Evolutionary conservation across 2,113 vertebrate genomes (phyloP).

Genomic region (Petromus typicus): DNA sequence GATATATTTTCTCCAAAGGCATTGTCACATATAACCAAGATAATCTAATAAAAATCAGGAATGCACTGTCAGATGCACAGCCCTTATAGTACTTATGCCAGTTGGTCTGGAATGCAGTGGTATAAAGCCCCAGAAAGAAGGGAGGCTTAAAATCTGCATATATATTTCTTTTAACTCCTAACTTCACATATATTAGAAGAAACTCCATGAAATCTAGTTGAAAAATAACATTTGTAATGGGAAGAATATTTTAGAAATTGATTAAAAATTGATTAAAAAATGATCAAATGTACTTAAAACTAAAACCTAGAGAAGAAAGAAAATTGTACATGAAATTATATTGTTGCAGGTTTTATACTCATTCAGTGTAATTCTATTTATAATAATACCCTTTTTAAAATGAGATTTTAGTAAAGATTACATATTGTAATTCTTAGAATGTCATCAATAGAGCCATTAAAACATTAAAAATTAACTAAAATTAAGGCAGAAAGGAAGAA

Average conservation of each 20-base stretch:
- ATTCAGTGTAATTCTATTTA: not conserved
- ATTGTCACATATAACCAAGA: not conserved
- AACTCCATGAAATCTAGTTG: not conserved
- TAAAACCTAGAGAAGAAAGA: not conserved
- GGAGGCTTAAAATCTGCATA: not conserved
- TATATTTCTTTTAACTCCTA: not conserved
- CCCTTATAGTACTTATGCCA: not conserved
- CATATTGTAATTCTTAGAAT: not conserved
- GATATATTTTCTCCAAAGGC: constrained; percentile 24
- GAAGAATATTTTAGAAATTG: not conserved
- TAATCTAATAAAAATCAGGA: not conserved
- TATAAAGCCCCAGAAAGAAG: not conserved
- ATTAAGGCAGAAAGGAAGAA: constrained; percentile 11
- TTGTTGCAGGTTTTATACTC: not conserved
- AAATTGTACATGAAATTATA: not conserved
- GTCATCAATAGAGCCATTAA: not conserved
- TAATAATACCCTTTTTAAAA: not conserved
- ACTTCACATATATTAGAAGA: not conserved
- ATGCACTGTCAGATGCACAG: not conserved
- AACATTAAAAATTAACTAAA: constrained; percentile 11
- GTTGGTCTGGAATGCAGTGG: not conserved
- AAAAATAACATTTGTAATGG: not conserved
- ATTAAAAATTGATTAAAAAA: no score
- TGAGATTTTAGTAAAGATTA: not conserved
- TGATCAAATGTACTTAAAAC: not conserved